Evolutionary conservation across 2,888 invertebrate genomes (phyloP).

Genomic region (Rhagophthalmus giganteus): DNA sequence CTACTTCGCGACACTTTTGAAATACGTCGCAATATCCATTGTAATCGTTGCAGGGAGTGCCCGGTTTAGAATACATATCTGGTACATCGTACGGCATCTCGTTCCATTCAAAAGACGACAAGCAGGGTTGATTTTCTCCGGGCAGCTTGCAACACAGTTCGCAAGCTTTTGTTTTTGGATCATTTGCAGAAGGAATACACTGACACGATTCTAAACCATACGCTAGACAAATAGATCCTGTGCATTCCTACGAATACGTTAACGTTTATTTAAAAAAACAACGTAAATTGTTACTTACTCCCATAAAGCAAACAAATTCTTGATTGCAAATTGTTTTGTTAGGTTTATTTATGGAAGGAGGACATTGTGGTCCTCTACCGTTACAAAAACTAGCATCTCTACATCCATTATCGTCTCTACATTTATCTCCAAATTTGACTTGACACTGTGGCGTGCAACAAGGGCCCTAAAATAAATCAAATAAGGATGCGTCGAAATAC

Average conservation of each 20-base stretch:
- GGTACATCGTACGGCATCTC: conserved; percentile 87
- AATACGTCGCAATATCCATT: conserved; percentile 80
- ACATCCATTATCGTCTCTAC: conserved; percentile 92
- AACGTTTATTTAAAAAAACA: background rate
- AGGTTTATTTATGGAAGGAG: conserved; percentile 86
- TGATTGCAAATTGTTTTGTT: conserved; percentile 96
- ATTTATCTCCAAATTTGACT: conserved; percentile 83
- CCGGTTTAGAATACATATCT: conserved; percentile 90
- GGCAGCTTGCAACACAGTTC: conserved; percentile 90
- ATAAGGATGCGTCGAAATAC: background rate
- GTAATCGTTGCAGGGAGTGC: conserved; percentile 92
- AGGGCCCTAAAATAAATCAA: conserved; percentile 70
- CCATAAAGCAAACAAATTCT: conserved; percentile 96
- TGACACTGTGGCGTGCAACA: conserved; percentile 91
- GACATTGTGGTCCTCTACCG: conserved; percentile 86
- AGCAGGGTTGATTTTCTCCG: conserved; percentile 78
- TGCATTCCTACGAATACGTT: conserved; percentile 74
- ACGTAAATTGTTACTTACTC: conserved; percentile 63
- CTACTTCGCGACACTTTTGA: conserved; percentile 84
- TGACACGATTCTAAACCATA: conserved; percentile 96
- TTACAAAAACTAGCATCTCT: conserved; percentile 91
- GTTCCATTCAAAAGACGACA: conserved; percentile 91
- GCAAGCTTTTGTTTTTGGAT: conserved; percentile 84
- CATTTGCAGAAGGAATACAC: conserved; percentile 73
- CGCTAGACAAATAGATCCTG: conserved; percentile 95